These are phyloP conservation scores for Bufotes viridis DNA, from an alignment of 2,797 vertebrate genomes.

Conservation along the genomic window DNA sequence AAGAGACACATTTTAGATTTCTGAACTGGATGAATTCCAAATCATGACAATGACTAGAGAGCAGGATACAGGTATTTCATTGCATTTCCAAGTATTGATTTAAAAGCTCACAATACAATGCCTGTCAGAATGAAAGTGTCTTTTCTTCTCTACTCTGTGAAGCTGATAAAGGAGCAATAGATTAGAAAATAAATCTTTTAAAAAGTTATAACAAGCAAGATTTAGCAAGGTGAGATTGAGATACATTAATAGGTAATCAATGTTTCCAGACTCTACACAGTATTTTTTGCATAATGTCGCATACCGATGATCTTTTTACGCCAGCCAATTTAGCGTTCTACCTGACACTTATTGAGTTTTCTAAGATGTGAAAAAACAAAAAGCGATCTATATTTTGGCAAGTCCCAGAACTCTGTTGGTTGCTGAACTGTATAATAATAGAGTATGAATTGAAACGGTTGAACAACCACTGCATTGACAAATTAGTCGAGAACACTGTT, in stretches of 20 bases:
- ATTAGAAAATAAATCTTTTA: conserved; percentile 3
- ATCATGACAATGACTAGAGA: background rate
- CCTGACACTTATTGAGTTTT: background rate
- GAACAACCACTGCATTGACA: background rate
- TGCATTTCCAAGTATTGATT: conserved; percentile 51
- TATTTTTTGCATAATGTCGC: background rate
- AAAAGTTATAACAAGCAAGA: background rate
- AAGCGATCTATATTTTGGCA: no score
- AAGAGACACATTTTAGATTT: background rate
- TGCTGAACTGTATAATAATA: no score
- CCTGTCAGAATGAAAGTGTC: conserved; percentile 61
- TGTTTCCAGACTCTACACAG: background rate
- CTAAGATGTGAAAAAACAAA: background rate
- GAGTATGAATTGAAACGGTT: no score
- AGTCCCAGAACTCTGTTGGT: no score
- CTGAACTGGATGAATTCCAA: background rate
- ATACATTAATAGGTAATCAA: background rate
- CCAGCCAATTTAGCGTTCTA: background rate
- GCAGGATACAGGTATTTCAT: conserved; percentile 20
- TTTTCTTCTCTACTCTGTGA: conserved; percentile 57
- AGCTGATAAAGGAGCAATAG: conserved; percentile 35
- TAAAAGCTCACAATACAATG: conserved; percentile 58
- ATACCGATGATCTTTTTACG: background rate
- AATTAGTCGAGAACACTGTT: background rate
- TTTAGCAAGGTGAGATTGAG: background rate